A percentile compares a stretch with the other conserved stretches of the same genome.
Conservation (phyloP, 2,888 invertebrate species). For the Lacanobia wlatinum region DNA sequence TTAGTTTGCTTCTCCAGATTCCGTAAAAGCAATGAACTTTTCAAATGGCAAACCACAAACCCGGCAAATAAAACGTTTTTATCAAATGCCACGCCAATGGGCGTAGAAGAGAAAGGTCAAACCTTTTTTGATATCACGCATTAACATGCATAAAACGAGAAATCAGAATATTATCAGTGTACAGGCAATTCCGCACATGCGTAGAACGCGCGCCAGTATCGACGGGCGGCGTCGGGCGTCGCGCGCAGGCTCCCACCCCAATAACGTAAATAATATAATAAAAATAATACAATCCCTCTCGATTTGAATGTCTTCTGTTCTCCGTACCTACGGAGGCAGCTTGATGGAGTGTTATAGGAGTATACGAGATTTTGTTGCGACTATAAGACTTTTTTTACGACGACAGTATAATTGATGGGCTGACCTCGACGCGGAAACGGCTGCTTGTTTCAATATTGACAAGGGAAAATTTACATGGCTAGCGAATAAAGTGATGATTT, state of each 20-base stretch:
- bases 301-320: constrained; percentile 81
- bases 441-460: constrained; percentile 71
- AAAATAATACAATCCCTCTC: constrained; percentile 85
- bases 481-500: constrained; percentile 4
- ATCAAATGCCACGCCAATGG: constrained; percentile 71
- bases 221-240: constrained; percentile 74
- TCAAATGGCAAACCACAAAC: constrained; percentile 30
- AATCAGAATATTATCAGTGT: constrained; percentile 87
- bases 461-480: constrained; percentile 38
- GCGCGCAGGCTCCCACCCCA: constrained; percentile 83
- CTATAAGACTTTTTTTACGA: constrained; percentile 72
- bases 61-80: constrained; percentile 66
- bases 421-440: constrained; percentile 67
- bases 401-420: constrained; percentile 72
- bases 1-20: not conserved
- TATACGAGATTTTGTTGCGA: constrained; percentile 68
- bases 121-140: constrained; percentile 81
- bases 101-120: constrained; percentile 75
- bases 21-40: not conserved
- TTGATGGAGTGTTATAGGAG: constrained; percentile 71
- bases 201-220: constrained; percentile 78
- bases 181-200: constrained; percentile 85
- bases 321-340: constrained; percentile 65
- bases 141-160: constrained; percentile 87
- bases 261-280: constrained; percentile 88